phyloP scores from a whole-genome alignment of 2,888 invertebrate genomes.

The Tipula confusa region DNA sequence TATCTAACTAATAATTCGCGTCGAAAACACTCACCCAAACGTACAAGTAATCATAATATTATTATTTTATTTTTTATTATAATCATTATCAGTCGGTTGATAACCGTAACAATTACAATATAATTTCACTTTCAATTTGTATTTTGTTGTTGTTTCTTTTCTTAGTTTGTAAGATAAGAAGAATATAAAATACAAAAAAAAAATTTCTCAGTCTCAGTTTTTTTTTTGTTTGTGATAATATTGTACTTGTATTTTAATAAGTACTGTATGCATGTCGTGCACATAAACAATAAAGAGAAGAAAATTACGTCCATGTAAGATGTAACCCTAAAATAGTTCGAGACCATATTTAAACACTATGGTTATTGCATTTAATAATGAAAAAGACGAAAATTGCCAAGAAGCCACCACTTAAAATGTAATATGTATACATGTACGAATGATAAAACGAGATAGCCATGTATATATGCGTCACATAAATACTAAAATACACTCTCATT shows the following conservation, averaged over 20 bases:
- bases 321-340: not conserved
- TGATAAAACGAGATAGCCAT: not conserved
- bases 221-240: too few relatives aligned
- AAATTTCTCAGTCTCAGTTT: not conserved
- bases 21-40: too few relatives aligned
- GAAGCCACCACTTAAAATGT: not conserved
- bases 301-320: not conserved
- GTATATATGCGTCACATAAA: not conserved
- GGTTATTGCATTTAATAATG: not conserved
- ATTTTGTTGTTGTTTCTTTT: not conserved
- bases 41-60: not conserved
- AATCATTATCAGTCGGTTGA: not conserved
- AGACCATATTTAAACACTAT: not conserved
- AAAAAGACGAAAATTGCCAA: not conserved
- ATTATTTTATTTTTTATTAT: not conserved
- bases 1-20: too few relatives aligned
- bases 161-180: conserved; percentile 7
- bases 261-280: too few relatives aligned
- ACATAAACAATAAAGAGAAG: too few relatives aligned
- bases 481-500: too few relatives aligned
- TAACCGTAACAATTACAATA: conserved; percentile 12
- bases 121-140: not conserved
- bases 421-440: not conserved
- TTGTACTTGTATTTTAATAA: too few relatives aligned
- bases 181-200: not conserved